phyloP scores from a whole-genome alignment of 2,888 invertebrate species.

The Eubasilissa splendida region DNA sequence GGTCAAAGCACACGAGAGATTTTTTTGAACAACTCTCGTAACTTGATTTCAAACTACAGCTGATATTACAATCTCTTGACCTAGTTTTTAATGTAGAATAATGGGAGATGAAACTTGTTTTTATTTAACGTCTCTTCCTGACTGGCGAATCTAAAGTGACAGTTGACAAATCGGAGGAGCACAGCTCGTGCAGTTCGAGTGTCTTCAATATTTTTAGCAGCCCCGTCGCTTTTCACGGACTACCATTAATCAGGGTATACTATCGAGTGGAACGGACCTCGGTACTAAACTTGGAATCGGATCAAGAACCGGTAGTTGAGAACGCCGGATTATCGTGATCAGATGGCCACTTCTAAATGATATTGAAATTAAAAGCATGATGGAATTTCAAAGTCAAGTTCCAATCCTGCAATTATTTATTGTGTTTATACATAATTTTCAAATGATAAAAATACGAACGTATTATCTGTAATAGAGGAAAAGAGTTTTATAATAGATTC shows the following conservation, averaged over 20 bases:
- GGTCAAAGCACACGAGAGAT: no score
- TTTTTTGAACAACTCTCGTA: no score
- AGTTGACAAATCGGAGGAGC: no score
- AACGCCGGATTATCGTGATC: neutral
- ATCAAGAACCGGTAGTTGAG: neutral
- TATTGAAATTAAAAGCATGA: constrained; percentile 5
- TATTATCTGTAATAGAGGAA: no score
- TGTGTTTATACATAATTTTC: neutral
- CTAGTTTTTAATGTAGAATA: no score
- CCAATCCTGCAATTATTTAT: neutral
- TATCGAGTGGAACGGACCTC: constrained; percentile 6
- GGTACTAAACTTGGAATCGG: constrained; percentile 11
- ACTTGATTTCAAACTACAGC: no score
- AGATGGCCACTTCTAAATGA: neutral
- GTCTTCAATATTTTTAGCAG: neutral
- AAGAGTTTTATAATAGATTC: no score
- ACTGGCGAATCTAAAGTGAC: no score
- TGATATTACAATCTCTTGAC: no score
- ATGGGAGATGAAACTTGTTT: no score
- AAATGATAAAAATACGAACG: neutral
- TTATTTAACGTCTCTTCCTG: no score
- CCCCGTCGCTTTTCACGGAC: neutral
- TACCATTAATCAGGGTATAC: neutral
- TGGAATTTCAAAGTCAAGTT: constrained; percentile 1
- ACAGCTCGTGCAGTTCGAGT: no score